Conservation (phyloP, 2,113 vertebrate genomes). For the Suricata suricatta region DNA sequence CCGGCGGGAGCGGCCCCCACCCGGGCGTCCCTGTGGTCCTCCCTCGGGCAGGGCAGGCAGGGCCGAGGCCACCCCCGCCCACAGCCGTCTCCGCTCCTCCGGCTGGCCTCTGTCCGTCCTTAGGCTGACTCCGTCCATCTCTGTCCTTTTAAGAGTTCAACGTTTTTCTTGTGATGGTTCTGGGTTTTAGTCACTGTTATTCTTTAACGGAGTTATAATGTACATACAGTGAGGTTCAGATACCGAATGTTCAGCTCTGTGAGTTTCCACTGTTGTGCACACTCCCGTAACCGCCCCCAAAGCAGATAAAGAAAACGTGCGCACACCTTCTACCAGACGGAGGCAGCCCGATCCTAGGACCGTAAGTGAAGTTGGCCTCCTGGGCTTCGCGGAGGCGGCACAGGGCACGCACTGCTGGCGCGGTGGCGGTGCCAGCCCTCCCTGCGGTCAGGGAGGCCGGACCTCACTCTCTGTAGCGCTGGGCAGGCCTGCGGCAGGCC, state of each 20-base stretch:
- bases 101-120: not conserved
- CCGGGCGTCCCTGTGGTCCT: accelerated
- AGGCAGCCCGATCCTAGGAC: not conserved
- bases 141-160: not conserved
- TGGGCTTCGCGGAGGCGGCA: not conserved
- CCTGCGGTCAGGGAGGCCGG: too few species aligned
- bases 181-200: not conserved
- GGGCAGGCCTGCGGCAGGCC: not conserved
- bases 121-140: not conserved
- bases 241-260: not conserved
- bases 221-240: not conserved
- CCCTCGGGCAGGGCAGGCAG: not conserved
- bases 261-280: not conserved
- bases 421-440: too few species aligned
- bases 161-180: not conserved
- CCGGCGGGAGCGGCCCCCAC: not conserved
- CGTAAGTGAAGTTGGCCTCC: not conserved
- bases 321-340: not conserved
- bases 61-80: not conserved
- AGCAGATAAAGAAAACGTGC: not conserved
- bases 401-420: too few species aligned
- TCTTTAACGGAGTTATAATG: not conserved
- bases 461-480: too few species aligned
- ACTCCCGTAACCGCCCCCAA: not conserved
- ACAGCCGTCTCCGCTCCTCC: not conserved